Conservation (phyloP, 2,888 invertebrate species). For the Amiota communis region DNA sequence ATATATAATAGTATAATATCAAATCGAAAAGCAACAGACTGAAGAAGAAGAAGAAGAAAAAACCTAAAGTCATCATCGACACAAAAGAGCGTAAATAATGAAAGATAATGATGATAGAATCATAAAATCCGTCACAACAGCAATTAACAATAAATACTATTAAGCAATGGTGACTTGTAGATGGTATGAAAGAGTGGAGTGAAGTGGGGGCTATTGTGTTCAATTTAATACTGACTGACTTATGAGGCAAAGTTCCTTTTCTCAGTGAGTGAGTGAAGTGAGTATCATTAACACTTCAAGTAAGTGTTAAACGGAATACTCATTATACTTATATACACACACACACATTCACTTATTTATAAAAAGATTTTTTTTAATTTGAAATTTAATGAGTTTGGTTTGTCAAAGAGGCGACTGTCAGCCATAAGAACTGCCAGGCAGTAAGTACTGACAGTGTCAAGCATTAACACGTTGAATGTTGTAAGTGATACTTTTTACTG, state of each 20-base stretch:
- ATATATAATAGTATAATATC: background rate
- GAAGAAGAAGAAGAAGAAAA: background rate
- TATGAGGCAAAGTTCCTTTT: too few relatives aligned
- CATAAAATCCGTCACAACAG: constrained; percentile 28
- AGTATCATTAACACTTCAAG: constrained; percentile 25
- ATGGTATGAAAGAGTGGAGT: too few relatives aligned
- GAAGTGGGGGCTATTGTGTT: too few relatives aligned
- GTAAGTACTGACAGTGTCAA: background rate
- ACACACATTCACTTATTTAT: constrained; percentile 11
- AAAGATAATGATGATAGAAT: constrained; percentile 28
- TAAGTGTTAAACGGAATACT: constrained; percentile 16
- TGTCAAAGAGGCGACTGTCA: constrained; percentile 10
- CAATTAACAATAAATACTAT: constrained; percentile 26
- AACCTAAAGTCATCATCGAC: background rate
- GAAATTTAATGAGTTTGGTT: constrained; percentile 22
- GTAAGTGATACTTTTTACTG: constrained; percentile 23
- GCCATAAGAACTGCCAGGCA: background rate
- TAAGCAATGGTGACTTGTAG: background rate
- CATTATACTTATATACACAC: constrained; percentile 7
- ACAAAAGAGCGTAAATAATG: constrained; percentile 24
- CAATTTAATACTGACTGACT: too few relatives aligned
- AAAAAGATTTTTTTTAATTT: constrained; percentile 26
- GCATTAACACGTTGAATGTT: background rate
- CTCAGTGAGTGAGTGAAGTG: background rate
- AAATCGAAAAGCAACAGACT: constrained; percentile 6